Conservation (phyloP, 2,113 vertebrate genomes). For the Rhadina sibilatrix region DNA sequence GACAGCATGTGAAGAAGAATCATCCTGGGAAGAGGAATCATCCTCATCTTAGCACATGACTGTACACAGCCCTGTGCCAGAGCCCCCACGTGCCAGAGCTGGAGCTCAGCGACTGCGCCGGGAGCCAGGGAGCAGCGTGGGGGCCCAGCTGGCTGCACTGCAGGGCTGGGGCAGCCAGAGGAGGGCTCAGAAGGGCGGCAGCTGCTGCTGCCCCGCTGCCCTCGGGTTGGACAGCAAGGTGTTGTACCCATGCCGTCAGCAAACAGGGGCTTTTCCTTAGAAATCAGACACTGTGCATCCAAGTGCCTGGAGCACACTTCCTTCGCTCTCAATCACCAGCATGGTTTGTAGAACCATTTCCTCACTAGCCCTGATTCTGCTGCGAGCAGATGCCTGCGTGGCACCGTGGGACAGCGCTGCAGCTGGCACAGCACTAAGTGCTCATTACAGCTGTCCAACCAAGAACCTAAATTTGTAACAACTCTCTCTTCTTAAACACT, state of each 20-base stretch:
- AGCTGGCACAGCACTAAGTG: neutral
- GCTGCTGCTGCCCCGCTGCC: neutral
- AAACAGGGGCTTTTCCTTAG: neutral
- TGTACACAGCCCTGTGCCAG: neutral
- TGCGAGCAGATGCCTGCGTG: neutral
- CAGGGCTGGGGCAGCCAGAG: neutral
- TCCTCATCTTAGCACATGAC: neutral
- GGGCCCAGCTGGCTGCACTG: neutral
- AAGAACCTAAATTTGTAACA: slow-evolving; percentile 26
- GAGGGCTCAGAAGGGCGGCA: neutral
- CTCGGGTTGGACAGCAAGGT: fast-evolving
- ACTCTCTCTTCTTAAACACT: neutral
- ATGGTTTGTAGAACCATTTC: neutral
- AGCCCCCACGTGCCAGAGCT: neutral
- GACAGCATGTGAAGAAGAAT: neutral
- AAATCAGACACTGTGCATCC: neutral
- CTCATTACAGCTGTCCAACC: neutral
- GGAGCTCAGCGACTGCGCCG: fast-evolving
- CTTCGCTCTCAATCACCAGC: neutral
- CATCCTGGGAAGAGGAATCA: neutral
- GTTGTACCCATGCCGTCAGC: fast-evolving
- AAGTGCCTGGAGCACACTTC: fast-evolving
- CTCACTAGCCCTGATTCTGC: neutral
- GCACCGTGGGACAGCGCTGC: fast-evolving
- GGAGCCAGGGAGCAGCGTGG: neutral